These are phyloP conservation scores for Thymallus thymallus DNA, from an alignment of 2,113 vertebrate genomes.

Conservation along the genomic window DNA sequence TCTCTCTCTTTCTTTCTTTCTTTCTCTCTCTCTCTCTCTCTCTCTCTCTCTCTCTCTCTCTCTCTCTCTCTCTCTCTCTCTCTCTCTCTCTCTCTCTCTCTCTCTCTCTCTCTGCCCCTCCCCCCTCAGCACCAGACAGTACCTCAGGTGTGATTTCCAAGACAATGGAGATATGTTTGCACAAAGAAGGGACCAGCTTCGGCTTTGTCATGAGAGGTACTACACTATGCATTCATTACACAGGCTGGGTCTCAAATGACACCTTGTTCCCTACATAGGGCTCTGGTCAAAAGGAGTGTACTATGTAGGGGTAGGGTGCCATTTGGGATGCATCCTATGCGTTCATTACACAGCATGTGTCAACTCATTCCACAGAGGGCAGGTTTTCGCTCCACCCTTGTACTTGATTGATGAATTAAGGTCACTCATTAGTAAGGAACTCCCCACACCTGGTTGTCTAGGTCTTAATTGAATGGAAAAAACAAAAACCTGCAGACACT, in stretches of 20 bases:
- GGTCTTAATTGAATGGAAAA: too few species aligned
- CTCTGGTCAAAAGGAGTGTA: too few species aligned
- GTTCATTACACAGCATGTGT: too few species aligned
- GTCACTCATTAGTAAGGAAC: too few species aligned
- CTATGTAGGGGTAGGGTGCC: too few species aligned
- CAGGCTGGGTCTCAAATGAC: too few species aligned
- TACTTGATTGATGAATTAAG: too few species aligned
- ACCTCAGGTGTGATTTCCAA: slow-evolving; percentile 89
- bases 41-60: neutral
- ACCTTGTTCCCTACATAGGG: neutral
- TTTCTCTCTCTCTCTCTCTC: neutral
- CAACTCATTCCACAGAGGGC: too few species aligned
- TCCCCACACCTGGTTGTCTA: too few species aligned
- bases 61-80: neutral
- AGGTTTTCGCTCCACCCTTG: too few species aligned
- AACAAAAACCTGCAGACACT: too few species aligned
- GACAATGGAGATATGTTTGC: slow-evolving; percentile 93
- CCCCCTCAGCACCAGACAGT: slow-evolving; percentile 82
- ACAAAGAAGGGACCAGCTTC: slow-evolving; percentile 96
- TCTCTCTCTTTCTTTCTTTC: neutral
- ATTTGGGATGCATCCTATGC: too few species aligned
- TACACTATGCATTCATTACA: neutral
- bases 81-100: neutral
- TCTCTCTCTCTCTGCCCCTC: neutral
- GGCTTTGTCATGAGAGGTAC: slow-evolving; percentile 95